Base-by-base conservation (phyloP, 35 echinoderm and acorn worm species). In the Holothuria glaberrima region DNA sequence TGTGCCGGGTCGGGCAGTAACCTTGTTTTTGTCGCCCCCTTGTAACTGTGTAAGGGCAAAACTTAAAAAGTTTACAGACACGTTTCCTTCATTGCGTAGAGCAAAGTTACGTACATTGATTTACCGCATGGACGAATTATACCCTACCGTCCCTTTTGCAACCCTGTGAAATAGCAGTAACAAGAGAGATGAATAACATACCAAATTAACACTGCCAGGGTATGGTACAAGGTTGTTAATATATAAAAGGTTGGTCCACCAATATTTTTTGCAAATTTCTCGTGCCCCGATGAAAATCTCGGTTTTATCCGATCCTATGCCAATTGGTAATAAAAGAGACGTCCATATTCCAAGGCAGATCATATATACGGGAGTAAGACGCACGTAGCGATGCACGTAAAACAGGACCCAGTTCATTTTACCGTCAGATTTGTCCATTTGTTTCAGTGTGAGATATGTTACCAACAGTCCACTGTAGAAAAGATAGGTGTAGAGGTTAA, bases 321-420 rank as follows among this genome's bases (percentile, higher is more conserved):
- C 83, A 4, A 88, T 29, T 48, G 87, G 91, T 13, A 80, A 65
- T 5, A 82, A 21, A 12, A 92, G 30, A 14, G 91, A 46, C 10
- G 83, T 38, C 83, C 84, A 92, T 34, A 92, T 76, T 0, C 50
- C 71, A 36, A 92, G 21, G 34, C 34, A 65, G 22, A 93, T 35
- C 73, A 93, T 82, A 29, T 93, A 93, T 0, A 83, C 77, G 6
- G 92, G 92, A 18, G 86, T 93, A 0, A 93, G 61, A 68, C 92
- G 86, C 59, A 56, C 58, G 27, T 68, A 93, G 62, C 92, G 92
- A 82, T 93, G 92, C 9, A 93, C 65, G 18, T 74, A 89, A 78
- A 93, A 93, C 59, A 93, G 18, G 0, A 59, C n/a, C 92, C 92
- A 93, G 75, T 89, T 93, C 9, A 83, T 34, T 83, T 89, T 89